Base-by-base conservation (phyloP, 2,113 vertebrate genomes). In the Morone saxatilis region DNA sequence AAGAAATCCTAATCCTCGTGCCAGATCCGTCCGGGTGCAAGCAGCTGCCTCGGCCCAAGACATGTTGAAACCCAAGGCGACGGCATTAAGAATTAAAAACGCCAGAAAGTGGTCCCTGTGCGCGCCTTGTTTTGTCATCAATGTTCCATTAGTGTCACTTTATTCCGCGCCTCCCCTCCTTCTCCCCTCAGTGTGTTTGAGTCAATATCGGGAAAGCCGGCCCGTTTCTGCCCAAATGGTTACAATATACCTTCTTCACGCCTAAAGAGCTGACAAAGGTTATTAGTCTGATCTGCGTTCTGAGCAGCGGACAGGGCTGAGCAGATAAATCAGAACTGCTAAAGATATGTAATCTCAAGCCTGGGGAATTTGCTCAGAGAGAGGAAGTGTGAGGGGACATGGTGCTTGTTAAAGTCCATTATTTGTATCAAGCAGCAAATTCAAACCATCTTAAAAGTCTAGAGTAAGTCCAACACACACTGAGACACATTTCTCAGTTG, bases 71-170 rank as follows among this genome's bases (percentile, higher is more conserved):
- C 92, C 92, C 66, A 94, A 95, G 92, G 95, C 94, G 71, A 77
- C 89, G 77, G 87, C 92, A 94, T 94, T 95, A 95, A 94, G 95
- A 95, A 94, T 95, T 93, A 93, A 96, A 94, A 95, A 95, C 78
- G 92, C 78, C 66, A 91, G 91, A 94, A 95, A 93, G 93, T 94
- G 94, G 94, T 95, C 96, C 95, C 92, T 43, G 81, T 77, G 92
- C 94, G 91, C 94, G 77, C 91, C 92, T 94, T 94, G 92, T 94
- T 95, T 95, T 95, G 94, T 96, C 96, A 95, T 96, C 93, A 94
- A 73, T 94, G 93, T 83, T 94, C 95, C 94, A 96, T 96, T 96
- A 95, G 95, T 95, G 96, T 96, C 96, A 96, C 90, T 95, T 96
- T 94, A 94, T 94, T 93, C 93, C 81, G 19, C 85, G 80, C 80